Percentiles rank a stretch among this genome's conserved stretches.
Conservation (phyloP, 2,888 invertebrate species). For the Cheilosia pagana region DNA sequence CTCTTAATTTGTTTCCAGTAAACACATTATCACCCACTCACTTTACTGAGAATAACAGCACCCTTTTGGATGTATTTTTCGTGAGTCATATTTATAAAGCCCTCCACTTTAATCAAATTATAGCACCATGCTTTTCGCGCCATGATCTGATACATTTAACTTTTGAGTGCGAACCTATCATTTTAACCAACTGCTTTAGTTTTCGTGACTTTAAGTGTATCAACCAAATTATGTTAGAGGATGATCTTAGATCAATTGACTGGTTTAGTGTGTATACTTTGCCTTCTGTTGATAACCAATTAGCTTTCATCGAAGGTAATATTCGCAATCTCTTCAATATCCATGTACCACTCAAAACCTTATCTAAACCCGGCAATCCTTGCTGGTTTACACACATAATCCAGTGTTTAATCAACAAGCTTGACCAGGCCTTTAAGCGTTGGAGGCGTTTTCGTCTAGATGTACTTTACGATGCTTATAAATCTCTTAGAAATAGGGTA, state of each 20-base stretch:
- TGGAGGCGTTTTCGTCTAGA: not conserved
- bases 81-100: too few species aligned
- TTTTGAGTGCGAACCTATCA: not conserved
- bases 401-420: not conserved
- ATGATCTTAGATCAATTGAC: not conserved
- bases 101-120: not conserved
- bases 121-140: not conserved
- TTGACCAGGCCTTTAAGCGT: not conserved
- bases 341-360: not conserved
- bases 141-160: constrained; percentile 8
- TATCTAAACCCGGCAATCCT: not conserved
- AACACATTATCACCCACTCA: not conserved
- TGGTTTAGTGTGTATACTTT: constrained; percentile 21
- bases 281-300: constrained; percentile 6
- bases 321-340: not conserved
- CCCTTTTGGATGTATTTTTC: too few species aligned
- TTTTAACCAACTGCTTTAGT: not conserved
- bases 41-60: too few species aligned
- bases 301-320: constrained; percentile 4
- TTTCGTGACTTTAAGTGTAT: not conserved
- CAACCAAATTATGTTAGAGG: not conserved
- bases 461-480: too few species aligned
- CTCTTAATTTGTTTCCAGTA: not conserved
- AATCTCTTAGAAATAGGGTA: too few species aligned
- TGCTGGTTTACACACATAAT: not conserved